phyloP scores from a whole-genome alignment of 2,888 invertebrate species.

The Brachyopa scutellaris region DNA sequence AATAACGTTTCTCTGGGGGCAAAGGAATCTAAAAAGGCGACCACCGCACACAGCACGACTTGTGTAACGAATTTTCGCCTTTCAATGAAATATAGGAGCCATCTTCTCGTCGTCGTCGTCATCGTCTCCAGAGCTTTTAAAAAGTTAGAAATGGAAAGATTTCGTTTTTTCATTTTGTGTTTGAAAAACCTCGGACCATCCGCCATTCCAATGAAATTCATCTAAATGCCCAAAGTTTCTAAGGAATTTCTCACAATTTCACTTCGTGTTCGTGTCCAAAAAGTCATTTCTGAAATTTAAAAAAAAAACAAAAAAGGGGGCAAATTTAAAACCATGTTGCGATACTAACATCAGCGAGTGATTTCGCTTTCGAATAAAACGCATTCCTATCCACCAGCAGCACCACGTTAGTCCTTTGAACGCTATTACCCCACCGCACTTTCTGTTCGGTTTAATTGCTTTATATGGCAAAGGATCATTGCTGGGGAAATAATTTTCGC shows the following conservation, averaged over 20 bases:
- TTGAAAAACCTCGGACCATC: too few relatives aligned
- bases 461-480: conserved; percentile 70
- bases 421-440: conserved; percentile 21
- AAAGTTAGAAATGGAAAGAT: not conserved
- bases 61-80: conserved; percentile 8
- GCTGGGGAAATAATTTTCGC: conserved; percentile 55
- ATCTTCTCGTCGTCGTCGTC: too few relatives aligned
- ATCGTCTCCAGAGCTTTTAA: not conserved
- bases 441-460: conserved; percentile 70
- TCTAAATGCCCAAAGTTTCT: conserved; percentile 51
- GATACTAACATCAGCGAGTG: conserved; percentile 36
- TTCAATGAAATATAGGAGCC: not conserved
- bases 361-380: conserved; percentile 69
- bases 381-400: conserved; percentile 57
- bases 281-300: conserved; percentile 17
- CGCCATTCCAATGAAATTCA: conserved; percentile 13
- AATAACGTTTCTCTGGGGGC: conserved; percentile 7
- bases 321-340: conserved; percentile 2
- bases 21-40: conserved; percentile 17
- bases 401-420: not conserved
- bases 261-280: conserved; percentile 26
- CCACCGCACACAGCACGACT: too few relatives aligned
- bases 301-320: not conserved
- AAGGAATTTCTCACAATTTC: conserved; percentile 65
- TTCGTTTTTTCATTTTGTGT: not conserved